Evolutionary conservation across 2,797 vertebrate species (phyloP).

Genomic region (Gymnodraco acuticeps): DNA sequence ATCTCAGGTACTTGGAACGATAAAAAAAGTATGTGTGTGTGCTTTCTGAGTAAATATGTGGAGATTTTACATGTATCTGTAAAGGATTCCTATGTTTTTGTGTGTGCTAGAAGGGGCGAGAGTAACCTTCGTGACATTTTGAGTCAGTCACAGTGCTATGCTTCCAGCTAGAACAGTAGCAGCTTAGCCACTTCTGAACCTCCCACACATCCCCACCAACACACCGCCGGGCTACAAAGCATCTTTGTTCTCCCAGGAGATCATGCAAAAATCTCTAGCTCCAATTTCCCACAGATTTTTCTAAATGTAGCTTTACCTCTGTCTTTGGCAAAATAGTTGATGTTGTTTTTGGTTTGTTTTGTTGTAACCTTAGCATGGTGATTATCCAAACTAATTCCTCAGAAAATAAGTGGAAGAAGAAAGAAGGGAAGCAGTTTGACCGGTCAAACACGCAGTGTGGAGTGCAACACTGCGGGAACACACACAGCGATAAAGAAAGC

Average conservation of each 20-base stretch:
- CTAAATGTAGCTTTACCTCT: slow-evolving; percentile 62
- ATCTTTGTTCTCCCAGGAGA: slow-evolving; percentile 76
- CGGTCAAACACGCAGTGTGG: slow-evolving; percentile 24
- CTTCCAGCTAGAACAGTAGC: slow-evolving; percentile 65
- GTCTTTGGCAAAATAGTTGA: slow-evolving; percentile 27
- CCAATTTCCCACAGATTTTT: slow-evolving; percentile 66
- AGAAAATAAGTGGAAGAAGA: background rate
- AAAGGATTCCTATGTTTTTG: slow-evolving; percentile 41
- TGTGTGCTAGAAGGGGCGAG: slow-evolving; percentile 33
- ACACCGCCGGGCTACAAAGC: slow-evolving; percentile 69
- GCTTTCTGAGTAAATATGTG: slow-evolving; percentile 10
- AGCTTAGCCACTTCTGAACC: slow-evolving; percentile 75
- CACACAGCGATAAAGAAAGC: slow-evolving; percentile 26
- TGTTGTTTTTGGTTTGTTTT: slow-evolving; percentile 16
- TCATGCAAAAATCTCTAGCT: slow-evolving; percentile 71
- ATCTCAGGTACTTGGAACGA: slow-evolving; percentile 42
- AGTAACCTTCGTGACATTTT: slow-evolving; percentile 54
- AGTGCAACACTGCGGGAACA: slow-evolving; percentile 30
- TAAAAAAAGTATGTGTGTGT: slow-evolving; percentile 15
- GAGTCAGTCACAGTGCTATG: slow-evolving; percentile 61
- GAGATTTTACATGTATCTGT: slow-evolving; percentile 41
- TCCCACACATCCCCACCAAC: slow-evolving; percentile 68
- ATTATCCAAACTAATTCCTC: slow-evolving; percentile 53
- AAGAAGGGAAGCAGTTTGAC: slow-evolving; percentile 36
- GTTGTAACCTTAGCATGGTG: slow-evolving; percentile 30